Base-by-base conservation (phyloP, 2,888 invertebrate genomes). In the Nomada hirtipes region DNA sequence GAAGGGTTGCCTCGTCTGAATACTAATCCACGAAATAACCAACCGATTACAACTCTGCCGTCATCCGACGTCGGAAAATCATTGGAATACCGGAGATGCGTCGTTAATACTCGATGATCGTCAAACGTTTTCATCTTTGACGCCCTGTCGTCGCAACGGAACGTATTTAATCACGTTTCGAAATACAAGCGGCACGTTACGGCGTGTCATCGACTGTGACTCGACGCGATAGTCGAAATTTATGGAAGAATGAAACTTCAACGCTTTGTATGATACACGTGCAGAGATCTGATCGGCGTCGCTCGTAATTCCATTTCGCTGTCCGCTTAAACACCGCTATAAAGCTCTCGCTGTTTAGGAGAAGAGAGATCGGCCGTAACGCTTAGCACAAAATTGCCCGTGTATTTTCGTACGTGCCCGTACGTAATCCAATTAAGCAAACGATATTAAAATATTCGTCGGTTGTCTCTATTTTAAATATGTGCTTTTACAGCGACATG, bases 241-340 rank as follows among this genome's bases (percentile, higher is more conserved):
- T 65, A 77, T 76, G 23, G 76, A 77, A 76, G 76, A 59, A 77
- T 65, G 76, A 77, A 76, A 77, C 76, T 76, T 77, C 52, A 76
- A n/a, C n/a, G 76, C 76, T 29, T 76, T 26, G 76, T 42, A 74
- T 60, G 76, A 75, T 59, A 61, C 63, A 75, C 57, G 57, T 23
- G 36, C 36, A 36, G 36, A 36, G 36, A 36, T 36, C 36, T 7
- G 36, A 7, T 36, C 36, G 36, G 7, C 7, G 7, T 36, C 4
- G 23, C 76, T 61, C 70, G 70, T 65, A 77, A 79, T 79, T 71
- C 65, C 65, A 65, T 65, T 44, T 60, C 65, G 53, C 65, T 78
- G 79, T 59, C 57, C 78, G 42, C 15, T 64, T 36, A 42, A 42
- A 59, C 18, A 72, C 59, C 64, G 44, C 76, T 52, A 72, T 65